These are phyloP conservation scores for Rhea pennata DNA, from an alignment of 2,113 vertebrate genomes.

Conservation along the genomic window DNA sequence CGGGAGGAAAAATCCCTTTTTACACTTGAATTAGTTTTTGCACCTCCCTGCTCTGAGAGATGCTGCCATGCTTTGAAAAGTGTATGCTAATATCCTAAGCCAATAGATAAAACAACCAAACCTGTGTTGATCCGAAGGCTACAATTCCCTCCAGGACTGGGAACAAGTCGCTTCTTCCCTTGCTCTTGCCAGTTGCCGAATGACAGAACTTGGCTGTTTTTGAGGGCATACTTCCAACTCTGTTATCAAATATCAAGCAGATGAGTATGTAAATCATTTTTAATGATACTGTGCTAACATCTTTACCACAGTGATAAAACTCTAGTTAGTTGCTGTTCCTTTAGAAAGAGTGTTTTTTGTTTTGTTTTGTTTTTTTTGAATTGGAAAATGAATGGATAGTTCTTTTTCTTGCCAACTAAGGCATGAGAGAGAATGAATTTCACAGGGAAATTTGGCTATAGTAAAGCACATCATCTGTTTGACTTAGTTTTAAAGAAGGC, in stretches of 20 bases:
- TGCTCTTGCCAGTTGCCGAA: not conserved
- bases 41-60: not conserved
- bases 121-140: not conserved
- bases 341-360: not conserved
- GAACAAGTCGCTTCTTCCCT: not conserved
- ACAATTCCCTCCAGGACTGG: accelerated
- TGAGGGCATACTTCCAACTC: not conserved
- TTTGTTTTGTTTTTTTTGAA: not conserved
- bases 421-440: not conserved
- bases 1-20: not conserved
- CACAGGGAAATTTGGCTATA: not conserved
- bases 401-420: not conserved
- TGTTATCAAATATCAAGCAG: not conserved
- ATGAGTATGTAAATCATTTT: slow-evolving; percentile 4
- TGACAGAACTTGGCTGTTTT: not conserved
- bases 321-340: not conserved
- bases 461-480: slow-evolving; percentile 13
- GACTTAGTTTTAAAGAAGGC: slow-evolving; percentile 20
- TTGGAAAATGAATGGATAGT: not conserved
- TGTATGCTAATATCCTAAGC: not conserved
- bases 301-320: not conserved
- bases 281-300: not conserved
- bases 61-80: not conserved
- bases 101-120: not conserved
- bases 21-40: not conserved